A percentile compares a stretch with the other conserved stretches of the same genome.
Conservation (phyloP, 2,113 vertebrate species). For the Cryptotis parvus region DNA sequence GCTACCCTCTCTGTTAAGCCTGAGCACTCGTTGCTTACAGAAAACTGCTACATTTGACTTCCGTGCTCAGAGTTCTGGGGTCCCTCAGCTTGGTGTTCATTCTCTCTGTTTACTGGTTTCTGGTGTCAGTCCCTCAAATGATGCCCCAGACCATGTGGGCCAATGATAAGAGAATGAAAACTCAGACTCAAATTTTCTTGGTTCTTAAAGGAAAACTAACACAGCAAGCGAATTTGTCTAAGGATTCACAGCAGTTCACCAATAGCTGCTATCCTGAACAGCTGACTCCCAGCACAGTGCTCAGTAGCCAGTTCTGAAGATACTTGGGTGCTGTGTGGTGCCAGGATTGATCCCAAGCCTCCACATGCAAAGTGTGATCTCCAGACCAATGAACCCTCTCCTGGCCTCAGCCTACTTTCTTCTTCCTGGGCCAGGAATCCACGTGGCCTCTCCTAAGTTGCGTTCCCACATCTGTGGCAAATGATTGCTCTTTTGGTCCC, state of each 20-base stretch:
- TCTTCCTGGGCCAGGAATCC: not conserved
- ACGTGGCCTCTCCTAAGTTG: not conserved
- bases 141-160: not conserved
- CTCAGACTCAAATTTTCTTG: not conserved
- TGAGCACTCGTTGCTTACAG: not conserved
- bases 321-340: no score
- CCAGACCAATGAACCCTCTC: no score
- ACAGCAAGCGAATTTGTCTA: not conserved
- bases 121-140: not conserved
- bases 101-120: constrained; percentile 11
- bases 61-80: not conserved
- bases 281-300: no score
- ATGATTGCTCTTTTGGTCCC: not conserved
- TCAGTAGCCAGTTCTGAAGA: no score
- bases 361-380: no score
- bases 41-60: not conserved
- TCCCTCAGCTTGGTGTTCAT: not conserved
- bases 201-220: constrained; percentile 7
- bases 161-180: constrained; percentile 34
- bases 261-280: not conserved
- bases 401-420: not conserved
- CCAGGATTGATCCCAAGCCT: no score
- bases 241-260: not conserved
- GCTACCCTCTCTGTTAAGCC: not conserved
- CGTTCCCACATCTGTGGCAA: not conserved